Percentiles rank a stretch among this genome's conserved stretches.
These are phyloP conservation scores for Emys orbicularis DNA, from an alignment of 2,797 vertebrate species.

Conservation along the genomic window DNA sequence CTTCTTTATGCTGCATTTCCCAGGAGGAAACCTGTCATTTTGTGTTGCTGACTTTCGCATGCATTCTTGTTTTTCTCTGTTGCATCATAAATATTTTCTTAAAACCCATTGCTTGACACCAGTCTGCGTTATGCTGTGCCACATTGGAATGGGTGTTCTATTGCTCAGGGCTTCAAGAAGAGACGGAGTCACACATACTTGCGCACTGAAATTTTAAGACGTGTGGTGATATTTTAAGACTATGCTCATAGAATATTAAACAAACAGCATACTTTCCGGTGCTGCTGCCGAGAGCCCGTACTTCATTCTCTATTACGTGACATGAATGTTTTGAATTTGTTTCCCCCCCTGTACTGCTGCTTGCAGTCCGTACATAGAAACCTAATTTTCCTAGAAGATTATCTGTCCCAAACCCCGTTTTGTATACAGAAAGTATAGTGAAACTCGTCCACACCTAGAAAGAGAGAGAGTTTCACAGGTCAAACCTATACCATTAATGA, in stretches of 20 bases:
- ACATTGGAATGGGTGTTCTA: accelerated
- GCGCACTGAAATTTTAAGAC: neutral
- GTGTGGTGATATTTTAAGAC: neutral
- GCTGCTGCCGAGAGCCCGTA: neutral
- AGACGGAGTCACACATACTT: neutral
- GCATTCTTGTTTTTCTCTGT: neutral
- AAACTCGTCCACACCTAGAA: neutral
- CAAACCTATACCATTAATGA: neutral
- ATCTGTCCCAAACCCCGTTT: neutral
- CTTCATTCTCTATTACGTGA: neutral
- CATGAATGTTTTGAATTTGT: neutral
- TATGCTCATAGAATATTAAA: neutral
- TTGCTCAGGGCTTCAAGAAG: neutral
- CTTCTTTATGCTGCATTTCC: accelerated
- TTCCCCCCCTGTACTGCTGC: neutral
- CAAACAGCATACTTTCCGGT: neutral
- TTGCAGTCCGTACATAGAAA: neutral
- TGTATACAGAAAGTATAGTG: neutral
- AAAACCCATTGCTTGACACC: accelerated
- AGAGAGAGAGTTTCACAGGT: neutral
- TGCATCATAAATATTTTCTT: constrained; percentile 11
- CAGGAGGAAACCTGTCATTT: neutral
- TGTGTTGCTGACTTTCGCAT: neutral
- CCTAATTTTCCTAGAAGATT: neutral
- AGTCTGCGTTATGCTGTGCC: neutral